A percentile compares a stretch with the other conserved stretches of the same genome.
Conservation (phyloP, 2,888 invertebrate genomes). For the Geophilus truncorum region DNA sequence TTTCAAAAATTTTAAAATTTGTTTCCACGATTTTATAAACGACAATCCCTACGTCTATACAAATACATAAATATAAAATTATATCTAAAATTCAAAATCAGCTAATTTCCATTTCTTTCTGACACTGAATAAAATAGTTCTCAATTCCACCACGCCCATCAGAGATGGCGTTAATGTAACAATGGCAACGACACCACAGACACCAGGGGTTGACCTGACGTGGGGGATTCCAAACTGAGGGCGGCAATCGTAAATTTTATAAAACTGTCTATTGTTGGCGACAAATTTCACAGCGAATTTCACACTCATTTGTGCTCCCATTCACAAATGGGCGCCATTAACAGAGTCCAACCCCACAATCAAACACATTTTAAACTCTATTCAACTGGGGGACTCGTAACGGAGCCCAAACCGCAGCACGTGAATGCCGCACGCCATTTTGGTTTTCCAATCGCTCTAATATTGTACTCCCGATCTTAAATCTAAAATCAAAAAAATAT, state of each 20-base stretch:
- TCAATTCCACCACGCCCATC: not conserved
- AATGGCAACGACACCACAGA: not conserved
- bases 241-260: not conserved
- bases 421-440: not conserved
- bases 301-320: not conserved
- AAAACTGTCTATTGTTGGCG: not conserved
- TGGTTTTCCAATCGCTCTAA: not conserved
- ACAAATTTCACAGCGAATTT: not conserved
- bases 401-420: not conserved
- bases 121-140: not conserved
- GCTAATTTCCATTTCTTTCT: not conserved
- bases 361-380: not conserved
- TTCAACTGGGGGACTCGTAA: not conserved
- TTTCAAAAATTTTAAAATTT: too few relatives aligned
- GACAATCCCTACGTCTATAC: too few relatives aligned
- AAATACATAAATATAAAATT: too few relatives aligned
- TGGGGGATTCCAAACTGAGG: not conserved
- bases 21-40: too few relatives aligned
- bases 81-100: not conserved
- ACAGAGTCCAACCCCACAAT: not conserved
- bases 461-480: not conserved
- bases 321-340: not conserved
- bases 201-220: not conserved
- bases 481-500: not conserved
- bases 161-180: not conserved